Conservation (phyloP, 2,113 vertebrate genomes). For the Brienomyrus brachyistius region DNA sequence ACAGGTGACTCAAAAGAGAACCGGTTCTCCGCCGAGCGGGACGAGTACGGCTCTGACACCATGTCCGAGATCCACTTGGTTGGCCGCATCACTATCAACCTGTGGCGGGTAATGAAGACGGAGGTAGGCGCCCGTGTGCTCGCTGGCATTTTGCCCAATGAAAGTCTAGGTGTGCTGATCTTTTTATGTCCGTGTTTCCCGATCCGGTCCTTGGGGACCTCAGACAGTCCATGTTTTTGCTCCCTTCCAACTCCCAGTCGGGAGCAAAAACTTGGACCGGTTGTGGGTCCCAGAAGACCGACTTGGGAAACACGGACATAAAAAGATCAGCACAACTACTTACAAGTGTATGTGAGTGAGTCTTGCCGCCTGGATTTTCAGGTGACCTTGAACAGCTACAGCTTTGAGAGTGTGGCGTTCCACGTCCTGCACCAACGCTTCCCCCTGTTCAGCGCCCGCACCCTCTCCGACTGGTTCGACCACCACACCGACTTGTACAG, state of each 20-base stretch:
- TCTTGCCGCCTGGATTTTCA: slow-evolving; percentile 37
- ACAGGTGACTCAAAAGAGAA: slow-evolving; percentile 85
- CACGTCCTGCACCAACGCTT: slow-evolving; percentile 94
- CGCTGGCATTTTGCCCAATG: background rate
- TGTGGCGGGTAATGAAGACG: slow-evolving; percentile 96
- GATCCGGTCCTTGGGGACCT: background rate
- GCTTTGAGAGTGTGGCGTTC: slow-evolving; percentile 96
- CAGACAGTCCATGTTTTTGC: background rate
- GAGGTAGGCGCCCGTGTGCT: slow-evolving; percentile 61
- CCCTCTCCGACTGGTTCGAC: slow-evolving; percentile 96
- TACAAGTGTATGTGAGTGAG: background rate
- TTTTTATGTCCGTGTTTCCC: background rate
- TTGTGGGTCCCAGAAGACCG: background rate
- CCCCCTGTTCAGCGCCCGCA: slow-evolving; percentile 79
- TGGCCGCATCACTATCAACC: slow-evolving; percentile 82
- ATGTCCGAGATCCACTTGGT: slow-evolving; percentile 92
- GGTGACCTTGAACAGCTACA: slow-evolving; percentile 88
- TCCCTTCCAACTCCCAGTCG: no score
- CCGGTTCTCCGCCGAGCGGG: slow-evolving; percentile 76
- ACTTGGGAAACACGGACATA: background rate
- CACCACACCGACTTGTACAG: slow-evolving; percentile 85
- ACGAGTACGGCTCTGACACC: slow-evolving; percentile 86
- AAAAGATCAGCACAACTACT: no score
- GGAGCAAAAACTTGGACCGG: no score
- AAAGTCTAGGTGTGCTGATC: background rate